Percentiles rank a stretch among this genome's conserved stretches.
phyloP scores from a whole-genome alignment of 37 sponge, comb jelly and placozoan species.

The Beroe ovata region DNA sequence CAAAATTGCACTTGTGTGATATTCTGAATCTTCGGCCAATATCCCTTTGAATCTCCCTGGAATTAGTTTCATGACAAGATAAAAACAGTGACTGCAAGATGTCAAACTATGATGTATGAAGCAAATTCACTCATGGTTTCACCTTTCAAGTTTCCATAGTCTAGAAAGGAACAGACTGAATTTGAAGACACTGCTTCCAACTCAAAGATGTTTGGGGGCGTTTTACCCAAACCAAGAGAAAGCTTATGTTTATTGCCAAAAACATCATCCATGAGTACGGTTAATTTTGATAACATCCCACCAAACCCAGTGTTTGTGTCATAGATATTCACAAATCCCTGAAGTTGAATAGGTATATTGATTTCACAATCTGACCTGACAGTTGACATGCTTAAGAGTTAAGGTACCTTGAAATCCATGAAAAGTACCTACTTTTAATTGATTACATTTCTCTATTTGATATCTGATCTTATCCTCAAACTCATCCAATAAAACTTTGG shows the following conservation, averaged over 20 bases:
- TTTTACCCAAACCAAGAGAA: neutral
- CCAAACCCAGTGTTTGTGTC: slow-evolving; percentile 16
- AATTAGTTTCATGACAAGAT: neutral
- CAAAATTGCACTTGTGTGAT: slow-evolving; percentile 22
- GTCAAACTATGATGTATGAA: neutral
- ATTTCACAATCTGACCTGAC: too few relatives aligned
- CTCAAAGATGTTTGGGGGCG: slow-evolving; percentile 2
- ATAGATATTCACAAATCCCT: slow-evolving; percentile 19
- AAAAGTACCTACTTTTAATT: too few relatives aligned
- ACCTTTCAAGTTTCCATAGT: neutral
- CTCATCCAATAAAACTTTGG: neutral
- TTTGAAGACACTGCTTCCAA: neutral
- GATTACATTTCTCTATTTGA: slow-evolving; percentile 3
- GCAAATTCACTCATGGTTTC: neutral
- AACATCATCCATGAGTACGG: slow-evolving; percentile 36
- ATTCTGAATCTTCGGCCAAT: neutral
- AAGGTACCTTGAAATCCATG: too few relatives aligned
- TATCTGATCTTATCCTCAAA: slow-evolving; percentile 35
- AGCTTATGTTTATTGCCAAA: slow-evolving; percentile 16
- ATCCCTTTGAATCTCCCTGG: slow-evolving; percentile 2
- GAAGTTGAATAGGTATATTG: too few relatives aligned
- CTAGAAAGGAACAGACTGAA: slow-evolving; percentile 21
- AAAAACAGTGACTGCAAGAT: neutral
- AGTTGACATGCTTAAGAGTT: too few relatives aligned
- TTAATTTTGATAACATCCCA: neutral